Evolutionary conservation across 2,888 invertebrate species (phyloP).

Genomic region (Lissonota sp.): DNA sequence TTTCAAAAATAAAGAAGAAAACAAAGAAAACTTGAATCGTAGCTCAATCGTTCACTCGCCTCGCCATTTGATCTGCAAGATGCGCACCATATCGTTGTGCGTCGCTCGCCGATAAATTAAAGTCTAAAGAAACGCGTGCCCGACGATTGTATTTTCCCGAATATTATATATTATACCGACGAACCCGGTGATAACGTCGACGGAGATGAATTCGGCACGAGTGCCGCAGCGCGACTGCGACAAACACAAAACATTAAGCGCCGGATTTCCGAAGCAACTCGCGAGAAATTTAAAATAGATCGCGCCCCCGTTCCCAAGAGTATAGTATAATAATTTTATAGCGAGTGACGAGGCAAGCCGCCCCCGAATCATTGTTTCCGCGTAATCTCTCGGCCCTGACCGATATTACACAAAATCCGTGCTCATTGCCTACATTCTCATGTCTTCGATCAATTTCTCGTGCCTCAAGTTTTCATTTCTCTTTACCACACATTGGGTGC

Average conservation of each 20-base stretch:
- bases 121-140: not conserved
- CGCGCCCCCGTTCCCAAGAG: slow-evolving; percentile 56
- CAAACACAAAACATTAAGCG: slow-evolving; percentile 24
- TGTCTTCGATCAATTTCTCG: too few relatives aligned
- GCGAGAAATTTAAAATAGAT: slow-evolving; percentile 68
- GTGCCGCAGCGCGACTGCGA: slow-evolving; percentile 36
- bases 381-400: slow-evolving; percentile 59
- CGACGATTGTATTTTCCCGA: not conserved
- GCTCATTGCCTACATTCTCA: slow-evolving; percentile 6
- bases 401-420: slow-evolving; percentile 43
- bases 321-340: slow-evolving; percentile 33
- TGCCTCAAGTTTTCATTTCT: too few relatives aligned
- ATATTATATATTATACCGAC: not conserved
- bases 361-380: slow-evolving; percentile 55
- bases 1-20: not conserved
- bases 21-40: too few relatives aligned
- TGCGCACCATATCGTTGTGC: slow-evolving; percentile 67
- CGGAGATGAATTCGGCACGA: slow-evolving; percentile 35
- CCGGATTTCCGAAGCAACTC: slow-evolving; percentile 61
- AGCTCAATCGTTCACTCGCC: slow-evolving; percentile 68
- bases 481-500: too few relatives aligned
- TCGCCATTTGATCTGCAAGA: slow-evolving; percentile 72
- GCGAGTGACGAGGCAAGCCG: slow-evolving; percentile 51
- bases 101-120: not conserved
- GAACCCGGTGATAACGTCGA: not conserved